Base-by-base conservation (phyloP, 1,140 invertebrate genomes). In the Charaxes varanes region DNA sequence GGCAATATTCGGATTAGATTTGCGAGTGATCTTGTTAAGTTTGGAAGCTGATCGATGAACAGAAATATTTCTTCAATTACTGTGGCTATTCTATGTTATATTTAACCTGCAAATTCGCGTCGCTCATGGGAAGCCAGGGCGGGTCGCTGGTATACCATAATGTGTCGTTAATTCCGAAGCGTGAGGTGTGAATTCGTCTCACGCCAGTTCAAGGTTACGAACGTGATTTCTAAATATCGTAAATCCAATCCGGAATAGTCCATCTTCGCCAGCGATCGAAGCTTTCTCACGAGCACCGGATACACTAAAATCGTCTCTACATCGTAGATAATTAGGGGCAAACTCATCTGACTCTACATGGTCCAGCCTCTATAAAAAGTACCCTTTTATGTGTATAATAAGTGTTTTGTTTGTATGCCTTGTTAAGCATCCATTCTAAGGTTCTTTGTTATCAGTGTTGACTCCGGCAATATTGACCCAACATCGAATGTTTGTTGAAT, bases 221-320 rank as follows among this genome's bases (percentile, higher is more conserved):
- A 67, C 77, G 77, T 78, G 71, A 74, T 77, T 69, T 69, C 57
- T 64, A 71, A 74, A 71, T 78, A 76, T 81, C 71, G 68, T 78
- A 77, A 77, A 80, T 72, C 54, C 61, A 63, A 76, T 73, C 66
- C 60, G n/a, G 47, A 59, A 64, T 62, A 47, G 59, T 47, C 62
- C 64, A 71, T 69, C 72, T 58, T 53, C 34, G 45, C 49, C 46
- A 40, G 43, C 43, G 57, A 72, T 72, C 62, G 44, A 44, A 45
- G 57, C 62, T 67, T 72, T 81, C 73, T 77, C 77, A 81, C 77
- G 77, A 72, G 50, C 40, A 30, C 26, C 15, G 30, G 26, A 17
- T 11, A 27, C 31, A 10, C 40, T 31, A 40, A 40, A 34, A 40
- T 33, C 33, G 45, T 53, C 35, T 37, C 38, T 51, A 41, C 27